Evolutionary conservation across 1,140 invertebrate genomes (phyloP), one percentile per base, ranked within the genome.

Genomic region (Penaeus japonicus): DNA sequence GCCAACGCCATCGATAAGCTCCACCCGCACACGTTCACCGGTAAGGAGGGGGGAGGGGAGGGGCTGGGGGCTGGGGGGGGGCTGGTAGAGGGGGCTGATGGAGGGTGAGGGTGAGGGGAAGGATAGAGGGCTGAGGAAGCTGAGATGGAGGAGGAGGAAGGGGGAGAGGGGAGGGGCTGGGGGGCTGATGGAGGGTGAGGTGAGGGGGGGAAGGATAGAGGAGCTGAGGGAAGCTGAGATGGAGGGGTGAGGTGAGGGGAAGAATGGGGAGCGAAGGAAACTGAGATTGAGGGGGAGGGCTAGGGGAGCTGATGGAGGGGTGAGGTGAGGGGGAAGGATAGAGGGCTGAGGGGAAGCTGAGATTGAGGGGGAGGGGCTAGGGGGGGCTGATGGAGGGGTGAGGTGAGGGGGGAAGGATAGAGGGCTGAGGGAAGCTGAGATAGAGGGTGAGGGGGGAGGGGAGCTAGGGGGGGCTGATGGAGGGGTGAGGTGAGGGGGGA

Each of bases 11-110:
- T 97, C 65, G 93, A 93, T 54, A 93, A 92, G 89, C 92, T 97
- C 15, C 94, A 96, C 89, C 94, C 94, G 65, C 94, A 95, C 53
- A 96, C 96, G 0, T 97, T 97, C 90, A 92, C 92, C 17, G 94
- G 95, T 47, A 92, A 93, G 80, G 95, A 20, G 2, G 32, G 7
- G 20, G 27, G 30, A 30, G n/a, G 22, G 30, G 0, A 18, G 39
- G 22, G 0, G 30, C 2, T 2, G 5, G 30, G 39, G 30, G 20
- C 2, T 1, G 30, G 30, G 15, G 30, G 5, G 17, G 30, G 22
- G 30, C 2, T 12, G 22, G 4, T 12, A 27, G 18, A 4, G 39
- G 24, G 2, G 30, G 30, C 1, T 1, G 5, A 7, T 1, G 47
- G 0, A 15, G 47, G 47, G 47, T 0, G 10, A 12, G 47, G 20